Evolutionary conservation across 2,113 vertebrate genomes (phyloP).

Genomic region (Xyrauchen texanus): DNA sequence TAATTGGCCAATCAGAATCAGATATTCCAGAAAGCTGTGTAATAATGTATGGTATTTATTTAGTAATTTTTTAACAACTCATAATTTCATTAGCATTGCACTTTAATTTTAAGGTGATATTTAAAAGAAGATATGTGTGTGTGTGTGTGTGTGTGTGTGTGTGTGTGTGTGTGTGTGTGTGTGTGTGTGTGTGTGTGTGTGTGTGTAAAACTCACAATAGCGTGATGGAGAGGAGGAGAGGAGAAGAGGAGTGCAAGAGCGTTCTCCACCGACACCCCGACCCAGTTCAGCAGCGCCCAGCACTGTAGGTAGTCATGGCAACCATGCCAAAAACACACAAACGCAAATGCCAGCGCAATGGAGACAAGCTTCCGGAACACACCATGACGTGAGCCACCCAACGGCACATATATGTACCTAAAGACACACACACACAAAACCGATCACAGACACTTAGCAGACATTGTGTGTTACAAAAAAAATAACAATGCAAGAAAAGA

Average conservation of each 20-base stretch:
- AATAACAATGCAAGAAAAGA: too few relatives aligned
- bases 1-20: too few relatives aligned
- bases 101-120: background rate
- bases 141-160: background rate
- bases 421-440: slow-evolving; percentile 22
- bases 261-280: slow-evolving; percentile 84
- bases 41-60: too few relatives aligned
- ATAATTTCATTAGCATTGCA: too few relatives aligned
- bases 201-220: slow-evolving; percentile 77
- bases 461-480: too few relatives aligned
- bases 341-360: slow-evolving; percentile 86
- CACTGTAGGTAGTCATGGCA: slow-evolving; percentile 87
- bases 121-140: background rate
- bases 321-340: slow-evolving; percentile 94
- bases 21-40: too few relatives aligned
- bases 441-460: background rate
- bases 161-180: background rate
- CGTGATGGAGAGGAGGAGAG: slow-evolving; percentile 65
- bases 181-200: background rate
- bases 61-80: too few relatives aligned
- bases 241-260: slow-evolving; percentile 74
- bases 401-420: slow-evolving; percentile 93
- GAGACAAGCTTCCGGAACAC: slow-evolving; percentile 78
- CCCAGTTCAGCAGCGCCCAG: slow-evolving; percentile 93
- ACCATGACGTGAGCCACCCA: slow-evolving; percentile 87